Evolutionary conservation across 2,113 vertebrate genomes (phyloP).

Genomic region (Hipposideros armiger): DNA sequence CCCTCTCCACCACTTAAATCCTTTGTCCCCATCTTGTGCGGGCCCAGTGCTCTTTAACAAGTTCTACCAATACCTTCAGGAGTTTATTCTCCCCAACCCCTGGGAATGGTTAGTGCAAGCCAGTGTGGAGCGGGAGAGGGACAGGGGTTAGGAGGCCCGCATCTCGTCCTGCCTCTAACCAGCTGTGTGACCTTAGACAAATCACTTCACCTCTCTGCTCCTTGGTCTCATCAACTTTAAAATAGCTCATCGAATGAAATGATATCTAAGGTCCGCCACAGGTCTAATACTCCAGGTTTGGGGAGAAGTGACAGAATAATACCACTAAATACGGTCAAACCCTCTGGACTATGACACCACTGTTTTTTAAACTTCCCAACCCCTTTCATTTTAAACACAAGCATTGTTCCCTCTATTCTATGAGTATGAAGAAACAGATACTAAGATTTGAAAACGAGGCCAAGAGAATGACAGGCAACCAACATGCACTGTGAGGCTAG

Average conservation of each 20-base stretch:
- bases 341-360: background rate
- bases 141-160: background rate
- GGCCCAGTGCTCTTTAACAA: background rate
- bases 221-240: background rate
- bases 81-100: background rate
- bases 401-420: background rate
- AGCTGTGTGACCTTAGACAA: background rate
- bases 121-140: fast-evolving
- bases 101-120: no score
- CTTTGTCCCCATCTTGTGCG: background rate
- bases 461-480: background rate
- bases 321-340: background rate
- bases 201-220: background rate
- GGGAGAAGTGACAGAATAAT: background rate
- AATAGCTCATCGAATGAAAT: background rate
- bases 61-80: background rate
- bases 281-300: background rate
- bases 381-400: background rate
- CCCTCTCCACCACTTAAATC: background rate
- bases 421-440: background rate
- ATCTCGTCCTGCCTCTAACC: background rate
- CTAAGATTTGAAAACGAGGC: background rate
- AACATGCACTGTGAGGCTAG: fast-evolving
- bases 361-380: background rate
- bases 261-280: background rate